These are phyloP conservation scores for Pantherophis alleghaniensis DNA, from an alignment of 2,797 vertebrate genomes.

Conservation along the genomic window DNA sequence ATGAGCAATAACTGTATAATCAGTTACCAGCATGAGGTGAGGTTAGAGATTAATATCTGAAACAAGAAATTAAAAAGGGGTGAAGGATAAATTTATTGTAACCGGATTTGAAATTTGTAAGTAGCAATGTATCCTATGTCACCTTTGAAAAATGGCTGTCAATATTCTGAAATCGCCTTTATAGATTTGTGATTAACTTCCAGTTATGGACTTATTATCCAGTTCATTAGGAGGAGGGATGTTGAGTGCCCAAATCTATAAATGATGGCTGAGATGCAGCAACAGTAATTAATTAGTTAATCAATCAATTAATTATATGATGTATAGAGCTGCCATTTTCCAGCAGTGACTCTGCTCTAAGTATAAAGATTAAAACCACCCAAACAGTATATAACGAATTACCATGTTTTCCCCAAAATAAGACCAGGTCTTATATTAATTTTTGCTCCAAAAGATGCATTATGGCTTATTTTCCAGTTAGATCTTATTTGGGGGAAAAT, in stretches of 20 bases:
- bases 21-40: constrained; percentile 46
- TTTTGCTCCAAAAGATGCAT: too few species aligned
- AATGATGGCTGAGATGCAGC: constrained; percentile 54
- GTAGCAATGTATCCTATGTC: constrained; percentile 63
- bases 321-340: background rate
- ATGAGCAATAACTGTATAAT: constrained; percentile 8
- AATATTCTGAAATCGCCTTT: constrained; percentile 70
- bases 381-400: background rate
- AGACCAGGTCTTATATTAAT: too few species aligned
- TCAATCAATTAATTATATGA: background rate
- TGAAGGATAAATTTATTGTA: constrained; percentile 59
- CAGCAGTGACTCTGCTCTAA: background rate
- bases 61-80: constrained; percentile 38
- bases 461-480: too few species aligned
- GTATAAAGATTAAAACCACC: background rate
- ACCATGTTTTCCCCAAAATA: too few species aligned
- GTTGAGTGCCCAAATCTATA: constrained; percentile 64
- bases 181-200: constrained; percentile 74
- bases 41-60: constrained; percentile 36
- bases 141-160: constrained; percentile 55
- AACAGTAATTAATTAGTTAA: constrained; percentile 38
- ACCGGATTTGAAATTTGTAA: constrained; percentile 58
- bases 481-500: too few species aligned
- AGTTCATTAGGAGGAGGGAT: constrained; percentile 61
- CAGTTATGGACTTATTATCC: constrained; percentile 72